phyloP scores from a whole-genome alignment of 2,113 vertebrate species.

The Boulengeromyrus knoepffleri region DNA sequence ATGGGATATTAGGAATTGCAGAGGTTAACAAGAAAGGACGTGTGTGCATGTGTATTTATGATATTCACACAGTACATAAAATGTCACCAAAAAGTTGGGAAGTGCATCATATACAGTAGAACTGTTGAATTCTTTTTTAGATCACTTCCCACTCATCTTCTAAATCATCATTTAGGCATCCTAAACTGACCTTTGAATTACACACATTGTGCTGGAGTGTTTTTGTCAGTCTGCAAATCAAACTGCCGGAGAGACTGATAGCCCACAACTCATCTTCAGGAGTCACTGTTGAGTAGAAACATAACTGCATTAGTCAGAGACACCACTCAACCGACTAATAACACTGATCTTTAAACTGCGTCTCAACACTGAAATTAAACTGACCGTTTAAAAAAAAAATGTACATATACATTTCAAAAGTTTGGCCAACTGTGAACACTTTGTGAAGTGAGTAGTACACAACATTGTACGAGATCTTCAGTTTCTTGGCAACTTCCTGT shows the following conservation, averaged over 20 bases:
- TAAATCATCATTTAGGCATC: constrained; percentile 69
- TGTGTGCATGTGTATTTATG: background rate
- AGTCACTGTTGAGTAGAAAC: constrained; percentile 67
- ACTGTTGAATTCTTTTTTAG: constrained; percentile 49
- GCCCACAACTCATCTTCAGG: constrained; percentile 87
- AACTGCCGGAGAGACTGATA: constrained; percentile 64
- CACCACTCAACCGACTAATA: background rate
- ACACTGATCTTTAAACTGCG: background rate
- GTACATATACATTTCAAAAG: too few species aligned
- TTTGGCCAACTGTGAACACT: too few species aligned
- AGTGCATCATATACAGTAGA: background rate
- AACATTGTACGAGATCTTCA: too few species aligned
- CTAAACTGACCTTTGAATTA: constrained; percentile 47
- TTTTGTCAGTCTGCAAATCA: constrained; percentile 85
- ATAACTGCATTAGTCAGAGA: background rate
- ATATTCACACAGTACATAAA: background rate
- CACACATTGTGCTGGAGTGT: constrained; percentile 68
- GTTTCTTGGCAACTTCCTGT: too few species aligned
- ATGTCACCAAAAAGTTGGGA: background rate
- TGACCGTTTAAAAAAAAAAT: too few species aligned
- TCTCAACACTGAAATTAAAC: background rate
- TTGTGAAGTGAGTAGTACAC: too few species aligned
- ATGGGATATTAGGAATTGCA: background rate
- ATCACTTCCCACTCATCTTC: constrained; percentile 98
- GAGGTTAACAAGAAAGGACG: background rate